Evolutionary conservation across 2,888 invertebrate genomes (phyloP).

Genomic region (Callyntrura sp.): DNA sequence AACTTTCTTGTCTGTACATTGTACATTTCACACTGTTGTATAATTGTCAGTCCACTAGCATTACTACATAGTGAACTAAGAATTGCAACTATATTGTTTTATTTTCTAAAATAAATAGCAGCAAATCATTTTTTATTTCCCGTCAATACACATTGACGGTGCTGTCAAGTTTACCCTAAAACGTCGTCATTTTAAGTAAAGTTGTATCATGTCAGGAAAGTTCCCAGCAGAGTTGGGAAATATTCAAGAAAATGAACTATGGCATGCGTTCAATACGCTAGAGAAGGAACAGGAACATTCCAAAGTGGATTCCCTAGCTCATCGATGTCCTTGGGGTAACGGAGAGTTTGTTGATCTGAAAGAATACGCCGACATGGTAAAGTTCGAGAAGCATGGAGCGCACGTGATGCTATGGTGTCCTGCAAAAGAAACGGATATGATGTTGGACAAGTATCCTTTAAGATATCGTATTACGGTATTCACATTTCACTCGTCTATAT

Average conservation of each 20-base stretch:
- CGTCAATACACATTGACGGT: too few species aligned
- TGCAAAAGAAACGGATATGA: slow-evolving; percentile 1
- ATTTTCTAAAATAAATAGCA: too few species aligned
- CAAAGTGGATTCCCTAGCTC: not conserved
- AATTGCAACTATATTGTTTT: too few species aligned
- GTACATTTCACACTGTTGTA: too few species aligned
- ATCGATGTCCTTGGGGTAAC: slow-evolving; percentile 16
- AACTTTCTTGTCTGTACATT: too few species aligned
- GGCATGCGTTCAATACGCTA: not conserved
- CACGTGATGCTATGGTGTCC: slow-evolving; percentile 54
- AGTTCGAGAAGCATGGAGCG: slow-evolving; percentile 26
- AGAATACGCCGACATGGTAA: slow-evolving; percentile 3
- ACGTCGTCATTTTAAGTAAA: not conserved
- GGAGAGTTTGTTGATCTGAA: slow-evolving; percentile 2
- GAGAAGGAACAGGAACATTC: not conserved
- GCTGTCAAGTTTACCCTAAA: too few species aligned
- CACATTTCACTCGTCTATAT: slow-evolving; percentile 9
- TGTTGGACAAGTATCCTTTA: not conserved
- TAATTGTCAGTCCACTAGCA: too few species aligned
- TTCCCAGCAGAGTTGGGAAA: not conserved
- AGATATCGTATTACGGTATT: slow-evolving; percentile 23
- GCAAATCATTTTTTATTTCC: too few species aligned
- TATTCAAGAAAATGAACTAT: not conserved
- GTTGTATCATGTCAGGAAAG: not conserved
- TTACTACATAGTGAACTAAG: too few species aligned